phyloP scores from a whole-genome alignment of 2,888 invertebrate species.

The Lymantria monacha region DNA sequence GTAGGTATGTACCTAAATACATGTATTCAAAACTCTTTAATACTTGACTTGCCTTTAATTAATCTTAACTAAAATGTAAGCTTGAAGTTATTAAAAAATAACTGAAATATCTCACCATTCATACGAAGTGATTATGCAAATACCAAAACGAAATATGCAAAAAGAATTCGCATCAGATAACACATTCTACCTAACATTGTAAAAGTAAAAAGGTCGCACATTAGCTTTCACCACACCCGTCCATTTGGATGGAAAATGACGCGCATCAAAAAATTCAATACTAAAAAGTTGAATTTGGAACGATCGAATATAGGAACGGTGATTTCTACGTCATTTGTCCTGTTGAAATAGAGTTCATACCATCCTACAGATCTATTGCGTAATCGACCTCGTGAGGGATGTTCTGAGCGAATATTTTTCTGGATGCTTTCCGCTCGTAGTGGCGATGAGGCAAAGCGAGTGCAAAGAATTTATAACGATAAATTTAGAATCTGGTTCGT shows the following conservation, averaged over 20 bases:
- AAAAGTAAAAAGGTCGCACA: conserved; percentile 37
- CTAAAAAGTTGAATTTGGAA: conserved; percentile 31
- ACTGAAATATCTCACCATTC: conserved; percentile 21
- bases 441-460: conserved; percentile 18
- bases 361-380: conserved; percentile 57
- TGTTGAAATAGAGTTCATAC: conserved; percentile 45
- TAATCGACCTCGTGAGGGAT: conserved; percentile 32
- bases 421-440: conserved; percentile 22
- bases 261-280: conserved; percentile 49
- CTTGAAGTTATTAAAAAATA: conserved; percentile 1
- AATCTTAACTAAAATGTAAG: no score
- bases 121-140: conserved; percentile 25
- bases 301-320: conserved; percentile 42
- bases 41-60: no score
- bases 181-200: conserved; percentile 27
- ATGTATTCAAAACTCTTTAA: no score
- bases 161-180: conserved; percentile 22
- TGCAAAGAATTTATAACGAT: conserved; percentile 7
- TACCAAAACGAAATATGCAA: conserved; percentile 19
- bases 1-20: no score
- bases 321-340: conserved; percentile 61
- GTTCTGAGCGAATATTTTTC: conserved; percentile 60
- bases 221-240: conserved; percentile 43
- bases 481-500: conserved; percentile 2
- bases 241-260: conserved; percentile 45